Percentiles rank a stretch among this genome's conserved stretches.
Evolutionary conservation across 2,888 invertebrate species (phyloP).

Genomic region (Cryptus viduatorius): DNA sequence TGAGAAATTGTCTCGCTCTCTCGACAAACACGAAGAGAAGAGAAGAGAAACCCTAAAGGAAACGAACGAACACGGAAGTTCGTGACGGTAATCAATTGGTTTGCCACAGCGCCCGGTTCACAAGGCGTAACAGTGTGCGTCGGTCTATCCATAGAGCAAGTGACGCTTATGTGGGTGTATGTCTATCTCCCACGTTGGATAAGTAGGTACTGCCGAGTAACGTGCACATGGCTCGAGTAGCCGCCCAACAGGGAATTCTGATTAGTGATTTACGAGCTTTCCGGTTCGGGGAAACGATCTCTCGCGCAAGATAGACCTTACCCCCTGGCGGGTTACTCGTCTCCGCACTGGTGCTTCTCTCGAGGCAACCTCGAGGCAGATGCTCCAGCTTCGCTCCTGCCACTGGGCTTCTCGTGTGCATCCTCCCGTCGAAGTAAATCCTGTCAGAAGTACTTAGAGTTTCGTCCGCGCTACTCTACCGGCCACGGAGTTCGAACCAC

Average conservation of each 20-base stretch:
- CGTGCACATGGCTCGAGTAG: slow-evolving; percentile 17
- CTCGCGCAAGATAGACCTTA: slow-evolving; percentile 63
- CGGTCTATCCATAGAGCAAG: neutral
- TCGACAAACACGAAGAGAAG: slow-evolving; percentile 8
- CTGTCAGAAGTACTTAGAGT: slow-evolving; percentile 83
- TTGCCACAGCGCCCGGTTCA: slow-evolving; percentile 29
- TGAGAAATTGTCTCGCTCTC: slow-evolving; percentile 1
- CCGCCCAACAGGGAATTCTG: slow-evolving; percentile 76
- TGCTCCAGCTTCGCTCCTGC: slow-evolving; percentile 17
- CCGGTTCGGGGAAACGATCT: slow-evolving; percentile 72
- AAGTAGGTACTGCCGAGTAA: slow-evolving; percentile 1
- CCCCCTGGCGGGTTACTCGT: slow-evolving; percentile 50
- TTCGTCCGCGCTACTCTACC: slow-evolving; percentile 71
- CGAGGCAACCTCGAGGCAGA: slow-evolving; percentile 56
- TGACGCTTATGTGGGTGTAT: slow-evolving; percentile 10
- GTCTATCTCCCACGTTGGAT: slow-evolving; percentile 12
- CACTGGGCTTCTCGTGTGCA: slow-evolving; percentile 26
- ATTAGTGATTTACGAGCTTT: slow-evolving; percentile 83
- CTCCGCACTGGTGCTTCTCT: slow-evolving; percentile 50
- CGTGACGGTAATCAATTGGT: slow-evolving; percentile 60
- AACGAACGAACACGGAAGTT: slow-evolving; percentile 49
- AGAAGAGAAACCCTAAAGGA: slow-evolving; percentile 20
- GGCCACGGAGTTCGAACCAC: slow-evolving; percentile 71
- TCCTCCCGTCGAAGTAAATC: slow-evolving; percentile 76
- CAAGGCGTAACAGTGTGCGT: slow-evolving; percentile 36